These are phyloP conservation scores for Zoanthus solanderi DNA, from an alignment of 92 coral and sea anemone genomes.

Conservation along the genomic window DNA sequence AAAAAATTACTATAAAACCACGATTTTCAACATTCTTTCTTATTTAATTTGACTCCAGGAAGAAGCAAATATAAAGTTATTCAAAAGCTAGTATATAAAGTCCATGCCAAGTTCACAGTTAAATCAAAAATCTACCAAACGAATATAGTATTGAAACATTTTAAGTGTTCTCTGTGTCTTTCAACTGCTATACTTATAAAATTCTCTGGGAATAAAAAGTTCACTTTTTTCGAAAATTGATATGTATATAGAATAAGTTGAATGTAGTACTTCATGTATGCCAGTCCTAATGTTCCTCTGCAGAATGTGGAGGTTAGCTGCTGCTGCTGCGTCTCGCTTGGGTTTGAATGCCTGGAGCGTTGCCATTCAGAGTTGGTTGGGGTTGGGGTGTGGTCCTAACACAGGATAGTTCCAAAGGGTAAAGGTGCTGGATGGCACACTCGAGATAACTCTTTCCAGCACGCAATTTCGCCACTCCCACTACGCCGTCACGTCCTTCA, in stretches of 20 bases:
- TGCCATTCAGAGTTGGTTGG: constrained; percentile 9
- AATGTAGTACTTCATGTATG: not conserved
- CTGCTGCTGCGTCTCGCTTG: constrained; percentile 55
- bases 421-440: constrained; percentile 41
- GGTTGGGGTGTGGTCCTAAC: not conserved
- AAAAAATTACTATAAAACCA: not conserved
- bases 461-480: constrained; percentile 43
- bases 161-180: not conserved
- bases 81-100: constrained; percentile 5
- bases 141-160: not conserved
- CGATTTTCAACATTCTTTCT: not conserved
- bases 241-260: not conserved
- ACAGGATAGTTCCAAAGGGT: constrained; percentile 37
- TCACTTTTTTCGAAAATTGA: not conserved
- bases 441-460: constrained; percentile 32
- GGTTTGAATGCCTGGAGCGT: constrained; percentile 34
- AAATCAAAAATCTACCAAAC: not conserved
- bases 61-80: constrained; percentile 18
- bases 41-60: constrained; percentile 35
- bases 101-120: not conserved
- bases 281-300: constrained; percentile 20
- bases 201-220: not conserved
- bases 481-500: constrained; percentile 53
- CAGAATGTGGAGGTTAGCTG: constrained; percentile 27
- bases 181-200: not conserved